Percentiles rank a stretch among this genome's conserved stretches.
Evolutionary conservation across 2,797 vertebrate species (phyloP).

Genomic region (Myotis findleyi): DNA sequence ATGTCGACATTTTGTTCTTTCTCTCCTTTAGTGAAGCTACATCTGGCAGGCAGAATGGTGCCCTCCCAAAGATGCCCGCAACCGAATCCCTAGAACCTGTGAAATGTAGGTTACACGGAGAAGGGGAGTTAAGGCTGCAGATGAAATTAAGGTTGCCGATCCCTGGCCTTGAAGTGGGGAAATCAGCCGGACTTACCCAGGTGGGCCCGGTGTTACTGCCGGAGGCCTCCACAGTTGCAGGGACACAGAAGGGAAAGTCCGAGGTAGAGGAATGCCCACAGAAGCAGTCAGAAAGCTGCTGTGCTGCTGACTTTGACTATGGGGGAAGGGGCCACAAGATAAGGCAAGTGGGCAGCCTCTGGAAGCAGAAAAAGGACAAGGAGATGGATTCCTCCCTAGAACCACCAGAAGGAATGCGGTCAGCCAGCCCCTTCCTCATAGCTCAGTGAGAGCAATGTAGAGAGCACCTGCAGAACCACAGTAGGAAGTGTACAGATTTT

Average conservation of each 20-base stretch:
- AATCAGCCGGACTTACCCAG: not conserved
- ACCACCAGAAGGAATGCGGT: not conserved
- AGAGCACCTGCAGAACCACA: not conserved
- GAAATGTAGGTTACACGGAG: not conserved
- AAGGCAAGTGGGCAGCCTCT: not conserved
- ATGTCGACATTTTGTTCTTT: not conserved
- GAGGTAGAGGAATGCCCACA: not conserved
- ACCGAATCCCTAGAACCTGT: not conserved
- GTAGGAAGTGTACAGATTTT: not conserved
- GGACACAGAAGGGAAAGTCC: too few species aligned
- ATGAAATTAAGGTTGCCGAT: not conserved
- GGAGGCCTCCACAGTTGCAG: not conserved
- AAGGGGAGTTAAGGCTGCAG: not conserved
- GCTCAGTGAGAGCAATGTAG: not conserved
- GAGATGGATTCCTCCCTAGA: not conserved
- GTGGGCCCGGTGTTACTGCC: not conserved
- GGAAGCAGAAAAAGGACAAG: not conserved
- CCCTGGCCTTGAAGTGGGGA: not conserved
- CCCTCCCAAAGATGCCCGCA: rapidly evolving
- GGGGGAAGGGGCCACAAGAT: not conserved
- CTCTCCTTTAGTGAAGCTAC: not conserved
- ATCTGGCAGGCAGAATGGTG: not conserved
- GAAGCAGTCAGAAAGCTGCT: not conserved
- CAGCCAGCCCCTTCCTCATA: not conserved
- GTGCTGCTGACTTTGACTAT: not conserved